Conservation (phyloP, 1,140 invertebrate genomes). For the Plectrocnemia conspersa region DNA sequence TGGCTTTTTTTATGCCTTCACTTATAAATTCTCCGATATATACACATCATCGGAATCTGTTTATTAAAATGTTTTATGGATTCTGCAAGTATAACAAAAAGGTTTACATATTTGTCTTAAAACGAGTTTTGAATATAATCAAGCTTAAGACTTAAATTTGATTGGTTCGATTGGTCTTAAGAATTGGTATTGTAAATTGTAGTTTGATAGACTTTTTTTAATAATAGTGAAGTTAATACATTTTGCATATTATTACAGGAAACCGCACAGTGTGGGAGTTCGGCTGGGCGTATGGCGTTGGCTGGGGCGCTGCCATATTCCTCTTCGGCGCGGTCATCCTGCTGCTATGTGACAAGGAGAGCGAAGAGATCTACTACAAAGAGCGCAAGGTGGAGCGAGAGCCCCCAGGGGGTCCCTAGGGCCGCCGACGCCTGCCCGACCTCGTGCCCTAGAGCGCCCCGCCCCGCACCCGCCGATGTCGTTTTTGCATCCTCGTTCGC, state of each 20-base stretch:
- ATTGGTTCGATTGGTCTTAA: too few relatives aligned
- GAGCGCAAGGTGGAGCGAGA: conserved; percentile 68
- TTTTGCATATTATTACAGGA: conserved; percentile 54
- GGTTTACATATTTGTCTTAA: too few relatives aligned
- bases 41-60: too few relatives aligned
- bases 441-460: conserved; percentile 48
- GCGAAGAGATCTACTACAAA: conserved; percentile 97
- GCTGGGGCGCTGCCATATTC: conserved; percentile 95
- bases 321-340: conserved; percentile 90
- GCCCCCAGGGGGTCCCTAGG: conserved; percentile 48
- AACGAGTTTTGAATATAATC: too few relatives aligned
- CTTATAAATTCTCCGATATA: too few relatives aligned
- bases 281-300: conserved; percentile 96
- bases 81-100: too few relatives aligned
- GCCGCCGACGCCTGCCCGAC: conserved; percentile 53
- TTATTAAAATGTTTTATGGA: too few relatives aligned
- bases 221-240: too few relatives aligned
- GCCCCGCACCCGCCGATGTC: conserved; percentile 38
- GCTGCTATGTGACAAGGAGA: conserved; percentile 94
- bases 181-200: too few relatives aligned
- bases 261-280: conserved; percentile 89
- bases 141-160: too few relatives aligned
- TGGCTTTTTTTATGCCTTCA: too few relatives aligned
- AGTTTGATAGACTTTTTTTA: too few relatives aligned
- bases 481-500: conserved; percentile 16